Conservation (phyloP, 1,140 invertebrate genomes). For the fruit fly (Drosophila melanogaster) region Release_6_plus_ISO1_MT NC_004354.4:2510001-2510500, state of each 20-base stretch:
- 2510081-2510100: constrained; percentile 64
- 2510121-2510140: constrained; percentile 42
- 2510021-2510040: constrained; percentile 39
- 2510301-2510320: constrained; percentile 23
- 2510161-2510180: constrained; percentile 23
- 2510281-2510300: constrained; percentile 50
- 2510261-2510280: constrained; percentile 39
- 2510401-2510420: too few relatives aligned
- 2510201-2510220: constrained; percentile 48
- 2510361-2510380: too few relatives aligned
- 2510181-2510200: constrained; percentile 25
- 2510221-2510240: constrained; percentile 34
- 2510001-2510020: constrained; percentile 74
- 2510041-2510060: background rate
- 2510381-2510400: too few relatives aligned
- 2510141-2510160: background rate
- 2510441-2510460: too few relatives aligned
- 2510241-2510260: constrained; percentile 21
- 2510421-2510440: too few relatives aligned
- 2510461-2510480: too few relatives aligned
- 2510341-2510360: too few relatives aligned
- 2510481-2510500: background rate
- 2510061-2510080: constrained; percentile 46
- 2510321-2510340: background rate
- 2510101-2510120: constrained; percentile 47